Conservation (phyloP, 2,888 invertebrate species). For the Seira sanloemensis region DNA sequence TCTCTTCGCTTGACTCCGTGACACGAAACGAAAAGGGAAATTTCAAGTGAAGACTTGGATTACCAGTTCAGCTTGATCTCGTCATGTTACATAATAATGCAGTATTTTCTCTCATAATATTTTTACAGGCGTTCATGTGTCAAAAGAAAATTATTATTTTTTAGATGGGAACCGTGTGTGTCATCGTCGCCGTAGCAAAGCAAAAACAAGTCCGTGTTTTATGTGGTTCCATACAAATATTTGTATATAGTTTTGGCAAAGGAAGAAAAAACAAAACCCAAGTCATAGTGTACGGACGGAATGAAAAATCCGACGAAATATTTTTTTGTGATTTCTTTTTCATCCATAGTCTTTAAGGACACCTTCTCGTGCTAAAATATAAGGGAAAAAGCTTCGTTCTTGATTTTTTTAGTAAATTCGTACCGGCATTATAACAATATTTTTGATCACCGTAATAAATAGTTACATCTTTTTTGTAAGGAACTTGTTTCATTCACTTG, state of each 20-base stretch:
- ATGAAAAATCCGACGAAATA: slow-evolving; percentile 53
- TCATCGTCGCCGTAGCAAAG: no score
- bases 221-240: not conserved
- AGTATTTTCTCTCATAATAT: not conserved
- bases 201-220: not conserved
- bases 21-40: slow-evolving; percentile 28
- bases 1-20: slow-evolving; percentile 59
- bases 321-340: slow-evolving; percentile 16
- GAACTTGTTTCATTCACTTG: not conserved
- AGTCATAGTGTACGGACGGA: slow-evolving; percentile 60
- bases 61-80: slow-evolving; percentile 48
- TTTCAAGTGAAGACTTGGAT: slow-evolving; percentile 62
- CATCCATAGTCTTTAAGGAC: slow-evolving; percentile 37
- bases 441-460: not conserved
- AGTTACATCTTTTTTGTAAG: not conserved
- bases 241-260: not conserved
- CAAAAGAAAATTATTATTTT: not conserved
- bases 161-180: no score
- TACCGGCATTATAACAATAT: not conserved
- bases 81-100: no score
- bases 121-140: no score
- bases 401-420: not conserved
- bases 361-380: not conserved
- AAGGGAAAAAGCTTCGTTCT: not conserved
- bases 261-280: slow-evolving; percentile 45